Percentiles rank a stretch among this genome's conserved stretches.
These are phyloP conservation scores for Monopterus albus DNA, from an alignment of 2,113 vertebrate genomes.

Conservation along the genomic window DNA sequence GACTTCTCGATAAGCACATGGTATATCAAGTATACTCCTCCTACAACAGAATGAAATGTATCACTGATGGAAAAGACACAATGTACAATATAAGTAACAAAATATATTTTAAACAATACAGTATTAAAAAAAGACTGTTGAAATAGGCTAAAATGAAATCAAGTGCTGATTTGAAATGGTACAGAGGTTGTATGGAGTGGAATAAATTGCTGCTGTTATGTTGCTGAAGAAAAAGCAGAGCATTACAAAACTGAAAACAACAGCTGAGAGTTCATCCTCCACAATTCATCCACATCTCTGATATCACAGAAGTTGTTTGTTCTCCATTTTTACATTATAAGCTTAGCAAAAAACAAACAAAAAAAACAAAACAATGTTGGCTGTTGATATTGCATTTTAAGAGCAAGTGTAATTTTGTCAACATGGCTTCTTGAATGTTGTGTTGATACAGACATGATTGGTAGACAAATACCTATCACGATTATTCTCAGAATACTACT, in stretches of 20 bases:
- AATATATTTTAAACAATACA: neutral
- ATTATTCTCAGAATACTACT: slow-evolving; percentile 79
- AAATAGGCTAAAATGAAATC: neutral
- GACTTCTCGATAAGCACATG: slow-evolving; percentile 36
- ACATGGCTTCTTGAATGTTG: neutral
- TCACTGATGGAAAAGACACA: neutral
- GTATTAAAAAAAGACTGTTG: neutral
- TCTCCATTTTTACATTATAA: too few relatives aligned
- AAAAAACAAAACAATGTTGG: too few relatives aligned
- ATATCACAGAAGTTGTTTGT: slow-evolving; percentile 27
- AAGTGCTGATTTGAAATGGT: neutral
- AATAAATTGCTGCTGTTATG: neutral
- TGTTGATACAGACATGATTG: slow-evolving; percentile 4
- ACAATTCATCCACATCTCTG: neutral
- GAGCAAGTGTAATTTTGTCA: too few relatives aligned
- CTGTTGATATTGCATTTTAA: too few relatives aligned
- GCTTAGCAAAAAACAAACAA: too few relatives aligned
- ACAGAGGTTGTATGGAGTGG: neutral
- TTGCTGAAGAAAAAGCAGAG: neutral
- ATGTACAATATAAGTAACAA: neutral
- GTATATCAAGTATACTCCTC: slow-evolving; percentile 74
- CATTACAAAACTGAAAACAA: slow-evolving; percentile 13
- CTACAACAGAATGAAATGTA: slow-evolving; percentile 22
- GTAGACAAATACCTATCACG: slow-evolving; percentile 69
- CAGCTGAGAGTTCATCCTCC: neutral